Evolutionary conservation across 64 coral and sea anemone species (phyloP), one percentile per base, ranked within the genome.

Genomic region (Stichodactyla mertensii): DNA sequence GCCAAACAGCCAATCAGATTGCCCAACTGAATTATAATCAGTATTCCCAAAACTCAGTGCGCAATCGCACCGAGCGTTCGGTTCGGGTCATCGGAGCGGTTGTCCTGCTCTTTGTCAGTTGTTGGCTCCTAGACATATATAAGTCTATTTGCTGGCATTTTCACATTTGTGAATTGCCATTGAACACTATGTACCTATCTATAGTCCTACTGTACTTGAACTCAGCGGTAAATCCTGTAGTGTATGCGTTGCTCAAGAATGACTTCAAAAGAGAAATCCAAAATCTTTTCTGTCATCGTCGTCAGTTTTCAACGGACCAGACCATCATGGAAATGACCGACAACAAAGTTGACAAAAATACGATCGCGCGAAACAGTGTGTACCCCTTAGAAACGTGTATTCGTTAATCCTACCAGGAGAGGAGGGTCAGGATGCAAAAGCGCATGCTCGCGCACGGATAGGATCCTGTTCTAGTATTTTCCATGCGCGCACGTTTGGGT

Each of bases 171-270:
- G 31, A 66, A 1, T 52, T 59, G 2, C 4, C 24, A 11, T 13
- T 31, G 4, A 6, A 85, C 8, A 4, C 64, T 23, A 52, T 54
- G 7, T 54, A 22, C 23, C 1, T 55, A 11, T 71, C 61, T 45
- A 71, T 71, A 4, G 51, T 77, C 36, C 69, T 87, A 20, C 64
- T 87, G 45, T 87, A 53, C 52, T 71, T 71, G 16, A 87, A 77
- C 23, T 87, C 85, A 55, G 85, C 66, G 19, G 64, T 87, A 9
- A 87, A 87, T 51, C 85, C 85, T 31, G 19, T 86, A 70, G 85
- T 86, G n/a, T 86, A 71, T 86, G 62, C 85, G 12, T n/a, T 87
- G 16, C 22, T 74, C 51, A 87, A 87, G 23, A 87, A 71, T 23
- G 85, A 87, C 64, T 54, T 87, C 19, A 71, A 71, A 71, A 87